Percentiles rank a stretch among this genome's conserved stretches.
Evolutionary conservation across 2,113 vertebrate genomes (phyloP).

Genomic region (Solea senegalensis): DNA sequence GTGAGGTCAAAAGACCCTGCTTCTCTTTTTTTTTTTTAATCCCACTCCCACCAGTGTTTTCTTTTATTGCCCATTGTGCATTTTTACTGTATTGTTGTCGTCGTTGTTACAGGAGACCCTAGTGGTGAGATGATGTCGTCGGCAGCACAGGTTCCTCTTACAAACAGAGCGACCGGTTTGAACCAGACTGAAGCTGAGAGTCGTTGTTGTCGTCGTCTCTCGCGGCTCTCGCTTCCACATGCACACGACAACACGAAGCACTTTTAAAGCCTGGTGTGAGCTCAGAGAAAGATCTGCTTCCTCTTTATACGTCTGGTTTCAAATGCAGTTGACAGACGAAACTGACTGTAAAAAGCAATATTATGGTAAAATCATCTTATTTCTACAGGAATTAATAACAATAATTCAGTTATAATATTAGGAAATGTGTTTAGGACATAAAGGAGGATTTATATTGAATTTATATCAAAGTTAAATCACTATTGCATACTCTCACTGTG

Average conservation of each 20-base stretch:
- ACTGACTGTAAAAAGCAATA: neutral
- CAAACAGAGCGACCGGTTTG: constrained; percentile 63
- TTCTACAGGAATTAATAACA: too few relatives aligned
- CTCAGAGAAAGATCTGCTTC: constrained; percentile 36
- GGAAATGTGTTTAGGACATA: too few relatives aligned
- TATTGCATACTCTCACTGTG: too few relatives aligned
- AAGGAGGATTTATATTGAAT: too few relatives aligned
- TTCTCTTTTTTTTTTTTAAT: neutral
- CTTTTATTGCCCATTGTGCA: constrained; percentile 23
- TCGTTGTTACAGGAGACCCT: constrained; percentile 30
- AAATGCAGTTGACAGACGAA: neutral
- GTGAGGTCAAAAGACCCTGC: neutral
- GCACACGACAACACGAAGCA: constrained; percentile 45
- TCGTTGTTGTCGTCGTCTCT: neutral
- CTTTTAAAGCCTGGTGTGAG: constrained; percentile 45
- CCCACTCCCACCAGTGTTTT: constrained; percentile 26
- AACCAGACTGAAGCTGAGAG: constrained; percentile 63
- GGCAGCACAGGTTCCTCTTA: constrained; percentile 45
- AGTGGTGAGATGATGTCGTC: constrained; percentile 43
- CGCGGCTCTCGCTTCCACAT: constrained; percentile 49
- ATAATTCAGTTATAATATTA: too few relatives aligned
- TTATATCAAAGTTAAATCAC: too few relatives aligned
- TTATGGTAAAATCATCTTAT: too few relatives aligned
- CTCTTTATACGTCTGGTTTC: constrained; percentile 17
- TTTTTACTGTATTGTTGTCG: neutral